phyloP scores from a whole-genome alignment of 2,113 vertebrate species.

The Solenodon paradoxus region DNA sequence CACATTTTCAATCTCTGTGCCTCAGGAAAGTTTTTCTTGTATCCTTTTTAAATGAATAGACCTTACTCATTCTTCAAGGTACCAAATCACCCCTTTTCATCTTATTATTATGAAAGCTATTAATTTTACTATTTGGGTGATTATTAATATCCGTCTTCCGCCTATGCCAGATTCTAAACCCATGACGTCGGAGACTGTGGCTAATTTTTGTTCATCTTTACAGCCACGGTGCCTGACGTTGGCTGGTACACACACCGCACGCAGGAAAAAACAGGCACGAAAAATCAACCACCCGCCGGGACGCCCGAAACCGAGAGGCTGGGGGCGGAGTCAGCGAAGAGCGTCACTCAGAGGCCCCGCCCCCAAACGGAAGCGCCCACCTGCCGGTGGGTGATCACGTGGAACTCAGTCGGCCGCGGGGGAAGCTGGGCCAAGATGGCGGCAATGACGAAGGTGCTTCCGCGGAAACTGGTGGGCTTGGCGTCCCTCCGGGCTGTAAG shows the following conservation, averaged over 20 bases:
- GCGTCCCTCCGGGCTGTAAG: constrained; percentile 37
- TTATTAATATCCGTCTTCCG: background rate
- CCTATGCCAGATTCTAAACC: background rate
- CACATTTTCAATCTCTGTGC: background rate
- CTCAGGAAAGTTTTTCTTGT: background rate
- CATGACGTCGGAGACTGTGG: background rate
- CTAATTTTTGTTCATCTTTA: background rate
- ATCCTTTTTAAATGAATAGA: background rate
- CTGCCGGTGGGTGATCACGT: rapidly evolving
- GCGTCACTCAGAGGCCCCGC: background rate
- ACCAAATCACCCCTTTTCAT: background rate
- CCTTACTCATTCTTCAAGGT: background rate
- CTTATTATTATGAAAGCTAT: background rate
- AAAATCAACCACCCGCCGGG: rapidly evolving
- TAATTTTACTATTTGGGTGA: background rate
- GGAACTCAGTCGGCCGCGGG: rapidly evolving
- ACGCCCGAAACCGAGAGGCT: rapidly evolving
- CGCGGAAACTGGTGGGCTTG: constrained; percentile 19
- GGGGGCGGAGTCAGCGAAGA: background rate
- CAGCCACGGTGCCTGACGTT: too few relatives aligned
- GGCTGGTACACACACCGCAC: rapidly evolving
- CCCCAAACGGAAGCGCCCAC: background rate
- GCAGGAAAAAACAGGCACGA: background rate
- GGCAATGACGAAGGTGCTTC: rapidly evolving
- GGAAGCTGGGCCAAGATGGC: constrained; percentile 47